Percentiles rank a stretch among this genome's conserved stretches.
These are phyloP conservation scores for Eleutherodactylus coqui DNA, from an alignment of 2,797 vertebrate species.

Conservation along the genomic window DNA sequence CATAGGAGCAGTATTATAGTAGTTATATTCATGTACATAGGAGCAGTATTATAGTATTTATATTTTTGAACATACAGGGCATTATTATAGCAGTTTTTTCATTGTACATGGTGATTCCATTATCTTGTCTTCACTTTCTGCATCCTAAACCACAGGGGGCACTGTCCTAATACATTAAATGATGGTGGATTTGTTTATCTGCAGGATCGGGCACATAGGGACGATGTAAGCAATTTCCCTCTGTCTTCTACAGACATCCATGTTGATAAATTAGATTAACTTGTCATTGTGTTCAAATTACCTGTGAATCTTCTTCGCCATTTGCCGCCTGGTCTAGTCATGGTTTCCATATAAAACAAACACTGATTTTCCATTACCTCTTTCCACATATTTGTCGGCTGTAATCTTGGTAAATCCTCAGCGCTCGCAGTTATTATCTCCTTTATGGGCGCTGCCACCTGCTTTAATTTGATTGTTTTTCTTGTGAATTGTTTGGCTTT, in stretches of 20 bases:
- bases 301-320: slow-evolving; percentile 2
- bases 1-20: slow-evolving; percentile 12
- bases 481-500: slow-evolving; percentile 21
- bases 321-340: not conserved
- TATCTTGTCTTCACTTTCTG: not conserved
- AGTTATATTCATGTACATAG: slow-evolving; percentile 4
- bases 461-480: slow-evolving; percentile 31
- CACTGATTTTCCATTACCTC: not conserved
- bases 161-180: not conserved
- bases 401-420: slow-evolving; percentile 38
- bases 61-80: not conserved
- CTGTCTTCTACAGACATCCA: not conserved
- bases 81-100: not conserved
- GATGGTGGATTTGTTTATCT: not conserved
- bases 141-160: not conserved
- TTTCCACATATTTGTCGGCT: slow-evolving; percentile 35
- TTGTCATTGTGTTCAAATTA: slow-evolving; percentile 15
- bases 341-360: not conserved
- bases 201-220: not conserved
- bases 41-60: slow-evolving; percentile 12
- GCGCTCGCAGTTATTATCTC: slow-evolving; percentile 13
- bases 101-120: not conserved
- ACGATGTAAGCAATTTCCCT: not conserved
- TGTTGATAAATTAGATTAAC: slow-evolving; percentile 44
- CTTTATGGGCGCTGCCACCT: slow-evolving; percentile 8